Percentiles rank a stretch among this genome's conserved stretches.
Evolutionary conservation across 2,888 invertebrate species (phyloP).

Genomic region (Conchocele bisecta): DNA sequence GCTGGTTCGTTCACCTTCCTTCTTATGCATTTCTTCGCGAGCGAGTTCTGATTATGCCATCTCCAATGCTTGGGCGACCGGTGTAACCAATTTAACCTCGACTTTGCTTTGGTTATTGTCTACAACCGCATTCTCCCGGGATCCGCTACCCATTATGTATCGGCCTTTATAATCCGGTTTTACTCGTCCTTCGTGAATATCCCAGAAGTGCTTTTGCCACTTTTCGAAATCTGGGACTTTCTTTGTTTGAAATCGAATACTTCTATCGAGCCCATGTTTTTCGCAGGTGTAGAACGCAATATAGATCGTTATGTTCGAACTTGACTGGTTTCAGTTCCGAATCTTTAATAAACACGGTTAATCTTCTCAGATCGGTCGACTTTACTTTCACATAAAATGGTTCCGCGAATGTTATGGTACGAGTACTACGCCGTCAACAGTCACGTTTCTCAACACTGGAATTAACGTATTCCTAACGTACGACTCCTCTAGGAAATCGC

Average conservation of each 20-base stretch:
- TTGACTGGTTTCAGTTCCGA: too few relatives aligned
- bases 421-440: too few relatives aligned
- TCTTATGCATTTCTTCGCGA: conserved; percentile 12
- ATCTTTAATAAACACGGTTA: too few relatives aligned
- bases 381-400: too few relatives aligned
- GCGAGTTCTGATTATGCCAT: conserved; percentile 34
- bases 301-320: too few relatives aligned
- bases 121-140: neutral
- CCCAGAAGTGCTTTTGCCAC: conserved; percentile 10
- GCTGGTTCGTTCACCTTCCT: neutral
- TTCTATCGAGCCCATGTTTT: conserved; percentile 29
- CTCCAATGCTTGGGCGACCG: conserved; percentile 28
- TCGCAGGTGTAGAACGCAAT: too few relatives aligned
- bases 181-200: conserved; percentile 8
- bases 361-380: too few relatives aligned
- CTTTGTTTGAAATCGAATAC: conserved; percentile 25
- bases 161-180: conserved; percentile 11
- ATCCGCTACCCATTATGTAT: conserved; percentile 17
- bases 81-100: conserved; percentile 23
- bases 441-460: too few relatives aligned
- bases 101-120: neutral
- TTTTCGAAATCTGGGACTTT: conserved; percentile 16
- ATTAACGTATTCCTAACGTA: too few relatives aligned
- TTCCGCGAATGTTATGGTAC: too few relatives aligned
- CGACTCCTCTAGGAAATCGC: too few relatives aligned